These are phyloP conservation scores for Bathynomus jamesi DNA, from an alignment of 1,140 invertebrate species.

Conservation along the genomic window DNA sequence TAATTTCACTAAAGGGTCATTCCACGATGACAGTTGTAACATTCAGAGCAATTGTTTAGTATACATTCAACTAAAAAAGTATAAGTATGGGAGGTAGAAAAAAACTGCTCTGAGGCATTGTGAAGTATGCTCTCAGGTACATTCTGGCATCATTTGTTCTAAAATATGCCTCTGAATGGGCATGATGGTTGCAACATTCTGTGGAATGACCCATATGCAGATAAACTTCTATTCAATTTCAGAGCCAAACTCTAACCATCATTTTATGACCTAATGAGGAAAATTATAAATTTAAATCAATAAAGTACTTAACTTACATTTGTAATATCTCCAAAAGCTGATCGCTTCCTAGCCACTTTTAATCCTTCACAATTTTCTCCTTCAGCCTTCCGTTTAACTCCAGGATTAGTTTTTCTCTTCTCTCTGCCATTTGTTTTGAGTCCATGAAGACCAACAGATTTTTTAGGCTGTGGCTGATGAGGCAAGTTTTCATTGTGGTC, in stretches of 20 bases:
- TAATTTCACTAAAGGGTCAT: too few relatives aligned
- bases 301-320: background rate
- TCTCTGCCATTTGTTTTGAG: background rate
- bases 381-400: background rate
- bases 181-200: background rate
- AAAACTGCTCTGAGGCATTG: too few relatives aligned
- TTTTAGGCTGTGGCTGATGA: background rate
- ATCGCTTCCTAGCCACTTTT: background rate
- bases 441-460: background rate
- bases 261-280: too few relatives aligned
- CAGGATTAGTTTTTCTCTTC: background rate
- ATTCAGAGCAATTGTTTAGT: too few relatives aligned
- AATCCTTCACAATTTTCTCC: background rate
- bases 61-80: too few relatives aligned
- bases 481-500: background rate
- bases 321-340: background rate
- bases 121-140: too few relatives aligned
- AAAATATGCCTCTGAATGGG: background rate
- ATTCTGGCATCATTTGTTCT: background rate
- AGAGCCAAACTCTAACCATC: background rate
- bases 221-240: background rate
- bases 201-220: background rate
- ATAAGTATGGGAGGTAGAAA: too few relatives aligned
- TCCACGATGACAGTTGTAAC: too few relatives aligned
- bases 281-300: too few relatives aligned